Evolutionary conservation across 2,113 vertebrate genomes (phyloP).

Genomic region (Chionomys nivalis): DNA sequence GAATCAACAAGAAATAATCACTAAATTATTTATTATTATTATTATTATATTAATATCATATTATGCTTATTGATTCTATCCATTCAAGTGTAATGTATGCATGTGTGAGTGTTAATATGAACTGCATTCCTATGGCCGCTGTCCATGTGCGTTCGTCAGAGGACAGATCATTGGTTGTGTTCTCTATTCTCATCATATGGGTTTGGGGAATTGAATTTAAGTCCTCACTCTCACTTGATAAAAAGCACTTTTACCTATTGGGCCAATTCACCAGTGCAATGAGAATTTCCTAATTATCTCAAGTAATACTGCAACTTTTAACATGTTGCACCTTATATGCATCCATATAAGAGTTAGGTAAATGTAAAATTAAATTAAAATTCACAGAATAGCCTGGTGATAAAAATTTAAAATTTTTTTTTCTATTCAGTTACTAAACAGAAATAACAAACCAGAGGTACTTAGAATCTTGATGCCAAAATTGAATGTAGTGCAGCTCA

Average conservation of each 20-base stretch:
- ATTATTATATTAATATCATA: no score
- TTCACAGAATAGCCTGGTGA: background rate
- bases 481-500: background rate
- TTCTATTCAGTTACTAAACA: background rate
- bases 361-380: background rate
- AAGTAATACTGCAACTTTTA: background rate
- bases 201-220: no score
- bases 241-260: background rate
- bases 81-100: background rate
- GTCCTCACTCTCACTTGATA: background rate
- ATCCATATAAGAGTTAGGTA: background rate
- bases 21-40: background rate
- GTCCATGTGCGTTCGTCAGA: background rate
- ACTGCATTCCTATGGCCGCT: no score
- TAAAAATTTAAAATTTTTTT: background rate
- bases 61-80: background rate
- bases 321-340: background rate
- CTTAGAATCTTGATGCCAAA: background rate
- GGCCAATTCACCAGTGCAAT: background rate
- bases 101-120: no score
- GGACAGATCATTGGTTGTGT: no score
- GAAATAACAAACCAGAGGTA: background rate
- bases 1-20: background rate
- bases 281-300: background rate
- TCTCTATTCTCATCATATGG: background rate